Base-by-base conservation (phyloP, 2,113 vertebrate species). In the Acinonyx jubatus region DNA sequence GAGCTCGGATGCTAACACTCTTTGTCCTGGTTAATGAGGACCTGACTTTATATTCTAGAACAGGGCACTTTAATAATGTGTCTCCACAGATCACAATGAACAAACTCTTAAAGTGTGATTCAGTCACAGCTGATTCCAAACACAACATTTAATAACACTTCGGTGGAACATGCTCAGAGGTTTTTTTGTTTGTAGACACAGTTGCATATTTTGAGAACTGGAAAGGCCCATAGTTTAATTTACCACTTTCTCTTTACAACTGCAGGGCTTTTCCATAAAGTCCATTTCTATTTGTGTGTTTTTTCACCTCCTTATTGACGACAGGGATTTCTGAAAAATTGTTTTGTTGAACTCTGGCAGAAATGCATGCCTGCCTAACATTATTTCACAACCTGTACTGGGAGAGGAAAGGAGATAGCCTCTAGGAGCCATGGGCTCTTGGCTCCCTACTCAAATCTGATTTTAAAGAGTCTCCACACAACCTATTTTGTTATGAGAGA, bases 11-110 rank as follows among this genome's bases (percentile, higher is more conserved):
- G 21, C 36, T 84, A 82, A 45, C 66, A 69, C 87, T 61, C 63
- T 93, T 96, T 98, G 68, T 94, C 79, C 79, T 38, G 91, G 57
- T 45, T 97, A 96, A 96, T 87, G 88, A 97, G 89, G 78, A 92
- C 80, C 95, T 96, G 95, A 81, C 91, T 81, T 97, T 89, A 96
- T 82, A 97, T 91, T 91, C 80, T 91, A 55, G 55, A 93, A 89
- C 16, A 82, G 87, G 45, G 31, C 31, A 85, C 31, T 74, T 95
- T 95, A 91, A 92, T 86, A 93, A 71, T 52, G 80, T 85, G 80
- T 80, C 89, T 96, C 55, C 63, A 48, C 6, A 91, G 71, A 94
- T 96, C 78, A 93, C 81, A 79, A 4, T 89, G 93, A 96, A 74
- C 33, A 93, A 68, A 93, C 71, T 16, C 52, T 91, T 86, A 23